Evolutionary conservation across 2,797 vertebrate species (phyloP), one percentile per base, ranked within the genome.

Genomic region (Falco peregrinus): DNA sequence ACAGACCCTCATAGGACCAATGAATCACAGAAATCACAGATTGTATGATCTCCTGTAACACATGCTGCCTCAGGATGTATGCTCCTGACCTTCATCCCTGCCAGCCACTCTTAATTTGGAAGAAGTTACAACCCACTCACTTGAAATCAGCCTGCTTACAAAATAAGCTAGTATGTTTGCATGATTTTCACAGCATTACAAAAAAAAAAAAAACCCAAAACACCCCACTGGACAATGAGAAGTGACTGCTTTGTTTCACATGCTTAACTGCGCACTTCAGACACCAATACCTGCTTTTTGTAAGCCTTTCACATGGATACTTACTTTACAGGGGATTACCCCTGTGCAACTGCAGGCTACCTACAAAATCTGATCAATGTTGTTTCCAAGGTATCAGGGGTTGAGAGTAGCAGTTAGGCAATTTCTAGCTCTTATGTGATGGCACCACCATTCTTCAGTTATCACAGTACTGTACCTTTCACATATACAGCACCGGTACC

Each of bases 391-490:
- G 33, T 80, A 59, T 29, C 71, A 77, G 35, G n/a, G 69, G 35
- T 25, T 89, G 77, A 86, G 69, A 90, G 75, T 6, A 91, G 48
- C n/a, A 60, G 65, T 70, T 83, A 96, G 50, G 39, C 76, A 95
- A 96, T 77, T 89, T 74, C 89, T 93, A 96, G 45, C 65, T 97
- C 96, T 97, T 97, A 98, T 95, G 99, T 98, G 99, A 99, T 99
- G 99, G 99, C 99, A 99, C 99, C 98, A 98, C 98, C 99, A 99
- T 99, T 99, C 99, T 99, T 99, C 99, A 99, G 99, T 99, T 99
- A 99, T 99, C 99, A 99, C 99, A 99, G 99, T 99, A 99, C 99
- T 99, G 99, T 99, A 99, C 99, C 99, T 99, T 99, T 99, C 98
- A 98, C 96, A 96, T 94, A 99, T 98, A 99, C 99, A 99, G 99